These are phyloP conservation scores for Trypoxylus dichotomus DNA, from an alignment of 1,140 invertebrate genomes.

Conservation along the genomic window DNA sequence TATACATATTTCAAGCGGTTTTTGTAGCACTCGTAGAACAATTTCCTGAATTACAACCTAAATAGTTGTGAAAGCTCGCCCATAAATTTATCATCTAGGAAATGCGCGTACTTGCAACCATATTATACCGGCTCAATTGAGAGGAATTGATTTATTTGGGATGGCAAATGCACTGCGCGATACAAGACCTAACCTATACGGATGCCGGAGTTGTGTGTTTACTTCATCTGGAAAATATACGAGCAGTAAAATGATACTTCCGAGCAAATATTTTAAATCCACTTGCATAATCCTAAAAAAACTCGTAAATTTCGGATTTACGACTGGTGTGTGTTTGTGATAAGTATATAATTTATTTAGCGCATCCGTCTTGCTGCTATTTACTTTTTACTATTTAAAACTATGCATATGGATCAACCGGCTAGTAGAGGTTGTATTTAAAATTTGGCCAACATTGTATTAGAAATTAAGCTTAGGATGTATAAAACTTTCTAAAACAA, in stretches of 20 bases:
- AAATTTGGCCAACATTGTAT: no score
- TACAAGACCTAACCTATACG: not conserved
- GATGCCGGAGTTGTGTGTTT: not conserved
- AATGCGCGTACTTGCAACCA: not conserved
- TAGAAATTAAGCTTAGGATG: no score
- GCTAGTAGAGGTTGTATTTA: no score
- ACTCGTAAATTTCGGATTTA: not conserved
- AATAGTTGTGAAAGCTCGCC: not conserved
- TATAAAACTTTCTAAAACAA: no score
- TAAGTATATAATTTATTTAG: no score
- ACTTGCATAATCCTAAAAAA: not conserved
- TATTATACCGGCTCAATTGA: conserved; percentile 1
- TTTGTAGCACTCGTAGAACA: not conserved
- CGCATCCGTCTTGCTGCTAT: no score
- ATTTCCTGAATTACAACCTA: conserved; percentile 20
- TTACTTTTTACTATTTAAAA: no score
- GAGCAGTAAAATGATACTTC: not conserved
- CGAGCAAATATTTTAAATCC: not conserved
- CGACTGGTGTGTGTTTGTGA: no score
- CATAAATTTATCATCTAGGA: conserved; percentile 12
- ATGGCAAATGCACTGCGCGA: not conserved
- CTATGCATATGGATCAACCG: no score
- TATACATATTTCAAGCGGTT: not conserved
- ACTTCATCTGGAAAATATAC: not conserved
- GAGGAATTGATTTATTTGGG: conserved; percentile 15